Evolutionary conservation across 2,113 vertebrate species (phyloP).

Genomic region (Tetrax tetrax): DNA sequence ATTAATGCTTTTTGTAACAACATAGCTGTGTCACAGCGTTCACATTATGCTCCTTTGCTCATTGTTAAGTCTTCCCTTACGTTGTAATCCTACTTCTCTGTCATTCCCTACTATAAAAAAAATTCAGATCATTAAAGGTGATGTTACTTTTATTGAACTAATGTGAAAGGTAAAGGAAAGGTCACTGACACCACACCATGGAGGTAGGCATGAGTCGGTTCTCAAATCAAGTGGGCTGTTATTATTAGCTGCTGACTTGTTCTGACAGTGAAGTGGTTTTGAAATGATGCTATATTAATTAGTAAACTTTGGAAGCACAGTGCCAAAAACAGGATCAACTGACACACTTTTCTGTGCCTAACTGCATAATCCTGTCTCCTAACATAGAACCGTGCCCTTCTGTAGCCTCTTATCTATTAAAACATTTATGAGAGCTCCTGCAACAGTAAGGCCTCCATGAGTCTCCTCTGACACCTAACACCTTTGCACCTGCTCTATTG

Average conservation of each 20-base stretch:
- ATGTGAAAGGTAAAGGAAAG: neutral
- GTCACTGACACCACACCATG: neutral
- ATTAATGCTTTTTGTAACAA: neutral
- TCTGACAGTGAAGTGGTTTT: neutral
- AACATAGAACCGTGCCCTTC: neutral
- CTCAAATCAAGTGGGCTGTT: neutral
- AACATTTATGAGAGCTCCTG: slow-evolving; percentile 15
- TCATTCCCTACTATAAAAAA: neutral
- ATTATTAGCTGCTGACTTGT: slow-evolving; percentile 24
- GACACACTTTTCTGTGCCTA: neutral
- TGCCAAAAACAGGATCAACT: slow-evolving; percentile 3
- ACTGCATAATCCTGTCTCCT: slow-evolving; percentile 20
- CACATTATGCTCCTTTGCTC: neutral
- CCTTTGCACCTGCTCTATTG: slow-evolving; percentile 61
- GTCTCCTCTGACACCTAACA: slow-evolving; percentile 49
- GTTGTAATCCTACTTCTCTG: neutral
- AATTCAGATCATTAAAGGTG: neutral
- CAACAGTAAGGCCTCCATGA: neutral
- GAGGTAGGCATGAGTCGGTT: neutral
- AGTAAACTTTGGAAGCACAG: neutral
- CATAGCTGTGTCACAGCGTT: neutral
- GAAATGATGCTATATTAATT: slow-evolving; percentile 15
- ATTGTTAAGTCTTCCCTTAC: neutral
- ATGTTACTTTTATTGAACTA: neutral
- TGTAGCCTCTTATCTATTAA: neutral